Evolutionary conservation across 2,888 invertebrate genomes (phyloP).

Genomic region (Synergus umbraculus): DNA sequence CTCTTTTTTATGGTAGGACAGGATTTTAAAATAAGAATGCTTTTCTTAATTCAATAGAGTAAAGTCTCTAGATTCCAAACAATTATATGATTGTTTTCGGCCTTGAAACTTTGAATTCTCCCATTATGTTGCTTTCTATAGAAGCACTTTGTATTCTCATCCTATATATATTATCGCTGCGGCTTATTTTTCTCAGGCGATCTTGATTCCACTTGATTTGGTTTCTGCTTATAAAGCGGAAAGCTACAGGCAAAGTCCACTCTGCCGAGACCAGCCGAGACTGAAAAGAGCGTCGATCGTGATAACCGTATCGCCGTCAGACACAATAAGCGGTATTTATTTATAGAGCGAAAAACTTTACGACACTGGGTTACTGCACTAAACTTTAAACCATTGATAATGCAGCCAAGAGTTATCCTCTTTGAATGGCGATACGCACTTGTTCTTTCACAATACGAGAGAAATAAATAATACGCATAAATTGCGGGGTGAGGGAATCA

Average conservation of each 20-base stretch:
- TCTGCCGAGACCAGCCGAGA: constrained; percentile 48
- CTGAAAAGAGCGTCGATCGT: constrained; percentile 51
- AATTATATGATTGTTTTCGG: neutral
- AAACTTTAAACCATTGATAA: constrained; percentile 58
- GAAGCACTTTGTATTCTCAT: neutral
- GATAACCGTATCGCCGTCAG: constrained; percentile 63
- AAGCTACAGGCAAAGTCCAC: constrained; percentile 55
- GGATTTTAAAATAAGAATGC: no score
- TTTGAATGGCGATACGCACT: constrained; percentile 15
- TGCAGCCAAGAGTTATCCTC: neutral
- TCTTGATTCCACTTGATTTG: neutral
- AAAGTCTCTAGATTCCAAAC: no score
- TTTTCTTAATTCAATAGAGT: no score
- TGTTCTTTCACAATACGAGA: constrained; percentile 4
- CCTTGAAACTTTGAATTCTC: neutral
- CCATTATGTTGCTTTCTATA: neutral
- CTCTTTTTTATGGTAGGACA: no score
- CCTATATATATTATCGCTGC: neutral
- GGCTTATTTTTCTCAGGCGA: neutral
- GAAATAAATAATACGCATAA: neutral
- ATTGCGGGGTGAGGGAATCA: neutral
- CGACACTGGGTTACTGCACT: constrained; percentile 58
- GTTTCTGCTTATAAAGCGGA: constrained; percentile 17
- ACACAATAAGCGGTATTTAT: constrained; percentile 66
- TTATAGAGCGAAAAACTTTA: constrained; percentile 60